Evolutionary conservation across 2,888 invertebrate species (phyloP).

Genomic region (Eudasyphora cyanicolor): DNA sequence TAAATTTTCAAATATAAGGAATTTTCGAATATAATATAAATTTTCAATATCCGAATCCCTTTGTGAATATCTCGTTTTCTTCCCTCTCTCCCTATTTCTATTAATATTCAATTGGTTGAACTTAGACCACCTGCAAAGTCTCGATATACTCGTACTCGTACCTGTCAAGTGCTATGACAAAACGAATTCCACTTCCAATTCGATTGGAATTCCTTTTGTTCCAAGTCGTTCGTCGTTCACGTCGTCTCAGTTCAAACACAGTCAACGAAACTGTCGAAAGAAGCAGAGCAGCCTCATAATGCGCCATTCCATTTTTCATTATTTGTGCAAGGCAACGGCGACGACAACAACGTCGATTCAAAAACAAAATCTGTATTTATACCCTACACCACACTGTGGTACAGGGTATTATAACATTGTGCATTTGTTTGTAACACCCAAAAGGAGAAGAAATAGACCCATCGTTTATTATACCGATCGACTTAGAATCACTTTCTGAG

Average conservation of each 20-base stretch:
- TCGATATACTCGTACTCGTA: neutral
- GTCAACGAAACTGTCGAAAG: too few species aligned
- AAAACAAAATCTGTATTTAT: neutral
- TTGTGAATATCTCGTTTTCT: neutral
- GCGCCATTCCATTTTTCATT: neutral
- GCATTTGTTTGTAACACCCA: too few species aligned
- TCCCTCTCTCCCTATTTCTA: neutral
- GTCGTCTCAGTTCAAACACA: neutral
- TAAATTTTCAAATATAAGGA: too few species aligned
- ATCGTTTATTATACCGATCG: too few species aligned
- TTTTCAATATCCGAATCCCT: too few species aligned
- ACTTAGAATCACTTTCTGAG: too few species aligned
- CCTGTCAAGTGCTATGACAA: neutral
- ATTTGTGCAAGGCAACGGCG: too few species aligned
- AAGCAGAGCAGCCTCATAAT: neutral
- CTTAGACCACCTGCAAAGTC: neutral
- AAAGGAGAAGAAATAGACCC: too few species aligned
- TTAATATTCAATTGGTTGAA: neutral
- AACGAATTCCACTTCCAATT: neutral
- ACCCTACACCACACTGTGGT: too few species aligned
- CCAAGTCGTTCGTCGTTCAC: neutral
- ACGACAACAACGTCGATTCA: too few species aligned
- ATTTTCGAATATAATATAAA: too few species aligned
- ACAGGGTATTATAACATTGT: too few species aligned
- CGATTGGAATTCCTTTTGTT: neutral